Conservation (phyloP, 2,888 invertebrate species). For the Scaptomyza cyrtandrae region DNA sequence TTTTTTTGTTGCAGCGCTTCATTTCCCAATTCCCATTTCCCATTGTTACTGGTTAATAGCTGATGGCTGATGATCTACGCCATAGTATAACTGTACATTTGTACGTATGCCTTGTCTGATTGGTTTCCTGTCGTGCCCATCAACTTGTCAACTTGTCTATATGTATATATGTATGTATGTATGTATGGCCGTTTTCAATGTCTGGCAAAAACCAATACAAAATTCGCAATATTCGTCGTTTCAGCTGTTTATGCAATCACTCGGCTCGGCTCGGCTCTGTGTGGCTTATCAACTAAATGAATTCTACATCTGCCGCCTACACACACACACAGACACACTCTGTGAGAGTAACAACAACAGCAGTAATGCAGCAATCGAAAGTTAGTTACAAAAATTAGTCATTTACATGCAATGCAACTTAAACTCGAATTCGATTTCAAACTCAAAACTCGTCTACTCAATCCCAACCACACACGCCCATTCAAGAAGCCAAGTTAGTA, state of each 20-base stretch:
- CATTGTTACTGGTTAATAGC: slow-evolving; percentile 39
- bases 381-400: slow-evolving; percentile 71
- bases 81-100: background rate
- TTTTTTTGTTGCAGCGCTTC: slow-evolving; percentile 41
- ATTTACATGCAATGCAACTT: slow-evolving; percentile 69
- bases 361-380: slow-evolving; percentile 60
- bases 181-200: slow-evolving; percentile 52
- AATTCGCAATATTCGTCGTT: slow-evolving; percentile 1
- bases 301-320: slow-evolving; percentile 72
- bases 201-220: slow-evolving; percentile 30
- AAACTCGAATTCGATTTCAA: slow-evolving; percentile 14
- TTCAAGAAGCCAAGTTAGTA: slow-evolving; percentile 9
- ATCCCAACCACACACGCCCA: slow-evolving; percentile 59
- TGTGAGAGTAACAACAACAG: slow-evolving; percentile 4
- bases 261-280: slow-evolving; percentile 22
- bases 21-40: slow-evolving; percentile 42
- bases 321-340: slow-evolving; percentile 18
- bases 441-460: slow-evolving; percentile 11
- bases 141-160: slow-evolving; percentile 42
- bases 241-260: slow-evolving; percentile 55
- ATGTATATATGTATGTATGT: slow-evolving; percentile 48
- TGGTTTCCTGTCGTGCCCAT: slow-evolving; percentile 82
- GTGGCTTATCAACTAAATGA: slow-evolving; percentile 73
- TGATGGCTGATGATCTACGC: slow-evolving; percentile 6
- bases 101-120: slow-evolving; percentile 70